phyloP scores from a whole-genome alignment of 2,797 vertebrate genomes.

The Peromyscus melanophrys region DNA sequence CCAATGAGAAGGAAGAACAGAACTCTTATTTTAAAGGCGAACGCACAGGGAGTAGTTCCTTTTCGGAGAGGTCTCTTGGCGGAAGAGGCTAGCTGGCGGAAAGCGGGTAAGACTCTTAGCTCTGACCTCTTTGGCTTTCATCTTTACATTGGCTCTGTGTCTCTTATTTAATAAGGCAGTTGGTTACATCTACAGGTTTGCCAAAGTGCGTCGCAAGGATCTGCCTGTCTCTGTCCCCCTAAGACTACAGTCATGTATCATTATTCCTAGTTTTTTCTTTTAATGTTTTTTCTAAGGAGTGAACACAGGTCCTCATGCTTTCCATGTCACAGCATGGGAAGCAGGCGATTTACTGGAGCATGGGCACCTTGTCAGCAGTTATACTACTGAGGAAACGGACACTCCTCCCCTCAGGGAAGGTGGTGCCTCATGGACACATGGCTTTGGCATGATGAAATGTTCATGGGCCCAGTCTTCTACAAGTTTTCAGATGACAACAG shows the following conservation, averaged over 20 bases:
- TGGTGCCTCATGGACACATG: background rate
- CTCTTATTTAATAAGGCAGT: too few relatives aligned
- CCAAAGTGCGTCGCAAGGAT: background rate
- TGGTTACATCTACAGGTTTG: too few relatives aligned
- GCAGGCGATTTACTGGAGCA: background rate
- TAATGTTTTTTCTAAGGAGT: background rate
- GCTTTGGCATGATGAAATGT: background rate
- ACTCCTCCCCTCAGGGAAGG: background rate
- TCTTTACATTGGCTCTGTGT: too few relatives aligned
- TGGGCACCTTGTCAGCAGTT: background rate
- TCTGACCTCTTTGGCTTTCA: too few relatives aligned
- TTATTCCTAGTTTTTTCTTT: background rate
- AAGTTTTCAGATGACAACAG: background rate
- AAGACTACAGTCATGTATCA: too few relatives aligned
- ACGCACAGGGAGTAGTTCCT: too few relatives aligned
- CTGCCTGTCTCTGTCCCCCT: background rate
- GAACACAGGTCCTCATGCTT: background rate
- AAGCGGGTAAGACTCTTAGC: too few relatives aligned
- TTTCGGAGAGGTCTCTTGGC: too few relatives aligned
- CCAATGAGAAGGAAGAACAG: too few relatives aligned
- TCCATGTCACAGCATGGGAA: background rate
- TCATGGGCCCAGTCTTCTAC: background rate
- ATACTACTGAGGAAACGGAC: background rate
- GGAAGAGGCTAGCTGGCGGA: too few relatives aligned
- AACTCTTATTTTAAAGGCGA: too few relatives aligned